Base-by-base conservation (phyloP, 2,113 vertebrate genomes). In the Macquaria ambigua region DNA sequence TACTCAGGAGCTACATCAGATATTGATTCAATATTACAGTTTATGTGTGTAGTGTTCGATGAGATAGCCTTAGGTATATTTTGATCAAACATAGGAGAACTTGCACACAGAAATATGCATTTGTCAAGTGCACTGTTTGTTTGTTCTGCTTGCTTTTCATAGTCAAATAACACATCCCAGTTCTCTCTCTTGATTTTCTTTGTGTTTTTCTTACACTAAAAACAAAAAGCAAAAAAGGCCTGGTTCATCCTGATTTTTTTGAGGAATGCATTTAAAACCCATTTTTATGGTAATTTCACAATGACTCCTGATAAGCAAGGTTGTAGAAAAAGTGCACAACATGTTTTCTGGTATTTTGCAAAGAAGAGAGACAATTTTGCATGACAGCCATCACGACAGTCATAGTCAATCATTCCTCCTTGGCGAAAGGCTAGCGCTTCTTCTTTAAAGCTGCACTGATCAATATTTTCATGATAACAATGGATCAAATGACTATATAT, bases 11-110 rank as follows among this genome's bases (percentile, higher is more conserved):
- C 37, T 34, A n/a, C 73, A 72, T 46, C 28, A 63, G 20, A 48
- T 82, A 87, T 84, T 74, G 71, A 91, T 80, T 84, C 70, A 74
- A 3, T 67, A 48, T 43, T 9, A 18, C 34, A 46, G 16, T 77
- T 69, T 64, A 48, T 74, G 55, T n/a, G 50, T 77, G 28, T 37
- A 50, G 73, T 25, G 18, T 75, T 84, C 4, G 7, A 46, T 55
- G 25, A 66, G 21, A 77, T 48, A 28, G 66, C 46, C 39, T 48
- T 11, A 74, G n/a, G 58, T 69, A 34, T 7, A 18, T 81, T 79
- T 79, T 69, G 50, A 74, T 82, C 15, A 71, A 71, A 46, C 50
- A 66, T 12, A n/a, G 8, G 9, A 43, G 15, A 80, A 59, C 41
- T 3, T 21, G 6, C 6, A 14, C 4, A 61, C 8, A 41, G n/a